Evolutionary conservation across 2,797 vertebrate species (phyloP), one percentile per base, ranked within the genome.

Genomic region (Pseudomugil gertrudae): DNA sequence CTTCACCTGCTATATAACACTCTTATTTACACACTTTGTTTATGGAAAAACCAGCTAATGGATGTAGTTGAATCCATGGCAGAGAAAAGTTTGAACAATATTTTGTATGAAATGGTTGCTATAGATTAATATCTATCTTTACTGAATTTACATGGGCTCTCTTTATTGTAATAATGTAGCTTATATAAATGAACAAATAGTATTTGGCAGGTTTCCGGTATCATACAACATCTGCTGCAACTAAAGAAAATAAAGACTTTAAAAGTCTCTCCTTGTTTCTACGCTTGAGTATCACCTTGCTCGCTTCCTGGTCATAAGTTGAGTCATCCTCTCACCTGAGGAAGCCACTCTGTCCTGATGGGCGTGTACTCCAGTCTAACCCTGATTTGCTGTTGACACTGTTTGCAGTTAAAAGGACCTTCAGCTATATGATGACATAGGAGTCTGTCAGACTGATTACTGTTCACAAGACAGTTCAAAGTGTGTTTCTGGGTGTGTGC

Each of bases 371-470:
- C 19, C n/a, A 19, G 65, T 72, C 62, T 85, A 71, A 62, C 55
- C 48, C 27, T 23, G 63, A 56, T 62, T 62, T 27, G 62, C 66
- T 57, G 66, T 60, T 72, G 69, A 63, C 47, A 14, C 61, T 48
- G 36, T 53, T 43, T 60, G 36, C 40, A 70, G 65, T 83, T 82
- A 60, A 78, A 76, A 81, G 76, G 79, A 60, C 72, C 54, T 63
- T n/a, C 53, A 45, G 57, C 29, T 35, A 9, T 54, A 45, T 66
- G 57, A 80, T 65, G 71, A 56, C 72, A 63, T 21, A 59, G 79
- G 72, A 67, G 64, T 33, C 70, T 56, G 40, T 72, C 63, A 29
- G 72, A 72, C 74, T 74, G 80, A 82, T 90, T 87, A 78, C 33
- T 9, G 29, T 23, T 68, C 43, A 66, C 50, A 40, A 36, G 59